Evolutionary conservation across 2,113 vertebrate species (phyloP).

Genomic region (Brachirus orientalis): DNA sequence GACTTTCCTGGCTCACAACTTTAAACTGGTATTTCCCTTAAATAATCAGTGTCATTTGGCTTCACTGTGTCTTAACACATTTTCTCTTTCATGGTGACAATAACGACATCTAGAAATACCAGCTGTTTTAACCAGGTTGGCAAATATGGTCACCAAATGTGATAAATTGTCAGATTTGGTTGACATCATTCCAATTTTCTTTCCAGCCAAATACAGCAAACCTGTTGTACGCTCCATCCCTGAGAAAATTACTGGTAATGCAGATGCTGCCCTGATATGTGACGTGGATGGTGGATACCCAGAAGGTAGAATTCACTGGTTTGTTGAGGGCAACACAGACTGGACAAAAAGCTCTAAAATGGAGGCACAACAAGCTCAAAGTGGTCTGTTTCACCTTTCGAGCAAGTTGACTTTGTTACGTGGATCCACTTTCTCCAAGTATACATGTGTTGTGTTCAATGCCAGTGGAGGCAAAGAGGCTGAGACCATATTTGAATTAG

Average conservation of each 20-base stretch:
- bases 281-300: conserved; percentile 66
- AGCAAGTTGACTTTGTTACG: conserved; percentile 32
- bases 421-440: background rate
- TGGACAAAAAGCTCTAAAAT: conserved; percentile 12
- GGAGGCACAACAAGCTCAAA: accelerated
- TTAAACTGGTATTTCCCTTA: background rate
- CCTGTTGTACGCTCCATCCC: conserved; percentile 23
- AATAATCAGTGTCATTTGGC: accelerated
- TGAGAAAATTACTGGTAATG: accelerated
- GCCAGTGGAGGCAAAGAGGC: conserved; percentile 21
- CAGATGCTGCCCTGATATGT: conserved; percentile 47
- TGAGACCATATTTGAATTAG: accelerated
- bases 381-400: conserved; percentile 54
- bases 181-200: background rate
- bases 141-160: background rate
- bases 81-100: conserved; percentile 33
- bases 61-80: accelerated
- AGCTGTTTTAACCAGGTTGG: too few relatives aligned
- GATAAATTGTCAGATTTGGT: background rate
- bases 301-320: conserved; percentile 69
- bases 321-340: background rate
- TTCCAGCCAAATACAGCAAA: conserved; percentile 62
- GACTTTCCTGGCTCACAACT: conserved; percentile 24
- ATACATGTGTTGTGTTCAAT: conserved; percentile 61
- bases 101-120: background rate